A percentile compares a stretch with the other conserved stretches of the same genome.
These are phyloP conservation scores for Trachymyrmex cornetzi DNA, from an alignment of 1,140 invertebrate species.

Conservation along the genomic window DNA sequence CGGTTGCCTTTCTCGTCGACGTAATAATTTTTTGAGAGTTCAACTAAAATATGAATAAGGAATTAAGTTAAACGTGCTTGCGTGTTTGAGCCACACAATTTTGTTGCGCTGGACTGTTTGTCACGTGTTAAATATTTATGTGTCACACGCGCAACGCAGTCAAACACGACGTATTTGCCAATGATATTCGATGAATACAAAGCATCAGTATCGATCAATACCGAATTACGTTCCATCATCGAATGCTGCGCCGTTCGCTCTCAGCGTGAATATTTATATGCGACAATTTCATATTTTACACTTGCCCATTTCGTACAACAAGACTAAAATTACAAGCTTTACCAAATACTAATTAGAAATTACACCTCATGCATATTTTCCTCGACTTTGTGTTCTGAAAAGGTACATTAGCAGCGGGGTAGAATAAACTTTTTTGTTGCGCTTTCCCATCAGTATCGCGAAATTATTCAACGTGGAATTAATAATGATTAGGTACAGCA, in stretches of 20 bases:
- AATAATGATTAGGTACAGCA: slow-evolving; percentile 34
- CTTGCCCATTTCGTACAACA: slow-evolving; percentile 13
- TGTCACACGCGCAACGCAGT: slow-evolving; percentile 2
- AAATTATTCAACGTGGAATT: slow-evolving; percentile 31
- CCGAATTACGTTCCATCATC: slow-evolving; percentile 26
- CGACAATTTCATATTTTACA: slow-evolving; percentile 29
- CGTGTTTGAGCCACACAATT: background rate
- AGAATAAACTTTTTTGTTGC: slow-evolving; percentile 3
- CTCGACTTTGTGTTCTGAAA: background rate
- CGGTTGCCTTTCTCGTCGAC: background rate
- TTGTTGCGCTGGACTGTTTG: slow-evolving; percentile 17
- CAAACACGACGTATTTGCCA: slow-evolving; percentile 42
- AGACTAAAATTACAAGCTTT: slow-evolving; percentile 16
- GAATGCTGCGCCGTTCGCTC: background rate
- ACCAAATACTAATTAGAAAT: slow-evolving; percentile 13
- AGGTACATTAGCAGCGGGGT: background rate
- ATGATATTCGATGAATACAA: slow-evolving; percentile 54
- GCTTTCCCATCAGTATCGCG: background rate
- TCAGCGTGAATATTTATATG: slow-evolving; percentile 32
- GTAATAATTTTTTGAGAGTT: background rate
- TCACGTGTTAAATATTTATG: slow-evolving; percentile 34
- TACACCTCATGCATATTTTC: slow-evolving; percentile 9
- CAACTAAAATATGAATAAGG: slow-evolving; percentile 25
- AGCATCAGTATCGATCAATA: slow-evolving; percentile 35
- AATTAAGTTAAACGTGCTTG: slow-evolving; percentile 14